Base-by-base conservation (phyloP, 1,140 invertebrate species). In the Coelopa frigida region DNA sequence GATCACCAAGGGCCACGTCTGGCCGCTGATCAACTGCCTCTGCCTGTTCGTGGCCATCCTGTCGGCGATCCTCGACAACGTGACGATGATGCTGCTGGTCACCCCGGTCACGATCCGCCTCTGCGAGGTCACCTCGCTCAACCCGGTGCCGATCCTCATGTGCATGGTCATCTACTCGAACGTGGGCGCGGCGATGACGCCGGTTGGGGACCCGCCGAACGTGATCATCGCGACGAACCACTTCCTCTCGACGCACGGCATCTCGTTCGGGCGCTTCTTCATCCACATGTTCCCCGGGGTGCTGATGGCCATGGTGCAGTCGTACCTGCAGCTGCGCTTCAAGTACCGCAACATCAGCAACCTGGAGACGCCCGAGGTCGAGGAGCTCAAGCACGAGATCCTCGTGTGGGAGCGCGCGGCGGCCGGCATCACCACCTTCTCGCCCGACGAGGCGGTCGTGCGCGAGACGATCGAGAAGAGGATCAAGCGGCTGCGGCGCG, bases 171-270 rank as follows among this genome's bases (percentile, higher is more conserved):
- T 91, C 40, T 89, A 82, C 62, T 87, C 85, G 10, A 92, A 91
- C 56, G 83, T 90, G 42, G 87, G 87, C 0, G 87, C 87, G 0
- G 82, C 85, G 1, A 76, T 83, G 4, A 90, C 87, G 1, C 85
- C 86, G 0, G 80, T 91, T 11, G 87, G 88, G 0, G 88, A 92
- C 63, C 87, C 87, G 4, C 87, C 87, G 0, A 90, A 90, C 64
- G 85, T 90, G 12, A 89, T 92, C 44, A 88, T 90, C 6, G 42
- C 48, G 11, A 44, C 44, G 8, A 52, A 55, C 18, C 14, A 21
- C 1, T 46, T 47, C 27, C 40, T 55, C 3, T 5, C 44, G 3
- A 27, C 24, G 6, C 43, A 43, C 21, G 84, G 84, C n/a, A 77
- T 90, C 15, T 78, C 80, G 53, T 92, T 91, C 70, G 72, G 78